Percentiles rank a stretch among this genome's conserved stretches.
Evolutionary conservation across 2,113 vertebrate genomes (phyloP).

Genomic region (Calyptomena viridis): DNA sequence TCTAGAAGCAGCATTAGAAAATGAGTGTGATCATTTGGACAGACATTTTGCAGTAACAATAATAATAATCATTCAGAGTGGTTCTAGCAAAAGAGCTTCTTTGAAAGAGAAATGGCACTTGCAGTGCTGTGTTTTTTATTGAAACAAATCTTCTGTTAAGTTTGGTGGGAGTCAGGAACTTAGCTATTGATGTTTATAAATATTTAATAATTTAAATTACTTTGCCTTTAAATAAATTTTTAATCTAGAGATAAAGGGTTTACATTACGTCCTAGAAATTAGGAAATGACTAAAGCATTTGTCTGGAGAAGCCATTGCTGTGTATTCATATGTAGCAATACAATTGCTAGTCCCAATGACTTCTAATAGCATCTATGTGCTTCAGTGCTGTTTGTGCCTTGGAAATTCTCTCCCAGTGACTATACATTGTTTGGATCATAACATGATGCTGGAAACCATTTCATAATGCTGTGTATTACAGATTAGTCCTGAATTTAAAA

Average conservation of each 20-base stretch:
- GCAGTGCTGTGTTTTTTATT: not conserved
- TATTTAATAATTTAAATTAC: constrained; percentile 40
- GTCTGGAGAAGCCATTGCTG: not conserved
- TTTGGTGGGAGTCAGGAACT: not conserved
- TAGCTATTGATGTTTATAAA: not conserved
- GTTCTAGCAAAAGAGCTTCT: not conserved
- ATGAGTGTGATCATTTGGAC: not conserved
- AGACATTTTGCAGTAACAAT: not conserved
- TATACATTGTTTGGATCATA: rapidly evolving
- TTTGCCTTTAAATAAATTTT: constrained; percentile 34
- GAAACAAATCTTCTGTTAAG: not conserved
- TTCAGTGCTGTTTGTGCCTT: not conserved
- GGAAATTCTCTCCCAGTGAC: not conserved
- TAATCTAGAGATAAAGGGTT: constrained; percentile 1
- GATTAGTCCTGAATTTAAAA: not conserved
- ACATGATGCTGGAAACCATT: not conserved
- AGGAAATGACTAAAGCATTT: not conserved
- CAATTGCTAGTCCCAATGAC: not conserved
- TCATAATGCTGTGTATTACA: not conserved
- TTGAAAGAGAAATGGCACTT: not conserved
- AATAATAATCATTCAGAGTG: not conserved
- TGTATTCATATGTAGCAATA: not conserved
- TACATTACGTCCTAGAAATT: not conserved
- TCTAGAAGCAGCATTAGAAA: not conserved
- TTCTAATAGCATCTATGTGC: not conserved